Evolutionary conservation across 2,888 invertebrate species (phyloP), one percentile per base, ranked within the genome.

Genomic region (Orthosia incerta): DNA sequence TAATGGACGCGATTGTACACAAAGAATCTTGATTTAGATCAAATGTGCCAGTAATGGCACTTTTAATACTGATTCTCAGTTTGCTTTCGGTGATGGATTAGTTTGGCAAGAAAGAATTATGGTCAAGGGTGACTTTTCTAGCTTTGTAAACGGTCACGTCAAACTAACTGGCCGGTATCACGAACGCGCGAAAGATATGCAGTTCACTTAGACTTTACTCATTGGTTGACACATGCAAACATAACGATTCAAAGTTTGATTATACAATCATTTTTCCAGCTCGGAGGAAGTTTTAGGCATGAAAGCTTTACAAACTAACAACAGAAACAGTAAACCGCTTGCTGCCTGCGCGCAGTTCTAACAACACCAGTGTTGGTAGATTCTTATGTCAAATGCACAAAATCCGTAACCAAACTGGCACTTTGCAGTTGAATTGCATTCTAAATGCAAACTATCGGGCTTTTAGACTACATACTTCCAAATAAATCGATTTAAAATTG

Each of bases 1-100:
- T 65, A 78, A 67, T 64, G 51, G 48, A 69, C 26, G 18, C 16
- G 18, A 51, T 23, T 51, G 55, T 60, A 39, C 23, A 51, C 56
- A 71, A 64, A 45, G 48, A 76, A 26, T 71, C 4, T 45, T 56
- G 39, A 20, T 13, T 45, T 20, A 26, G 15, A 39, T n/a, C 39
- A 20, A 15, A 70, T 55, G 18, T 46, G 16, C 26, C 26, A 62
- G n/a, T 71, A 20, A 48, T 23, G 11, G 31, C 51, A 39, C 68
- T n/a, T n/a, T 51, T 48, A 39, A 23, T 51, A 20, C 13, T 67
- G 12, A 59, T 3, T 15, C 16, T 46, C 9, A 15, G 31, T 23
- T 15, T 12, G 15, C 11, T 23, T 48, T 53, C 46, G 23, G 23
- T 51, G 18, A 39, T 39, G 45, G 12, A 20, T 23, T 16, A 23